Conservation (phyloP, 2,888 invertebrate species). For the Dynastes grantii region DNA sequence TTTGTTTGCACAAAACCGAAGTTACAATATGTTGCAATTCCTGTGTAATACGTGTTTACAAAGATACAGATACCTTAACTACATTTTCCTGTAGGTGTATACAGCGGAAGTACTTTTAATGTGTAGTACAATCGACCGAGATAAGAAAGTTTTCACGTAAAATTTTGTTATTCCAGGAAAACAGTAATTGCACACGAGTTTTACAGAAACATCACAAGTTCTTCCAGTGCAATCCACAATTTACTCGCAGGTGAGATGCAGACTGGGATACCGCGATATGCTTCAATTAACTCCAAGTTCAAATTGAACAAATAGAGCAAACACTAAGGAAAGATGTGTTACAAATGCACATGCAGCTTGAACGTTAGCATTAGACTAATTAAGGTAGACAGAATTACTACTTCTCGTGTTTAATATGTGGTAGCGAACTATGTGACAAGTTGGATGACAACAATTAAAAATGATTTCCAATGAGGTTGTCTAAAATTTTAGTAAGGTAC, state of each 20-base stretch:
- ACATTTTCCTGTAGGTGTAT: no score
- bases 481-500: not conserved
- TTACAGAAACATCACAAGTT: not conserved
- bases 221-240: not conserved
- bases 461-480: not conserved
- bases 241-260: slow-evolving; percentile 5
- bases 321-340: not conserved
- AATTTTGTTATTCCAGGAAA: no score
- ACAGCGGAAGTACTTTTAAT: no score
- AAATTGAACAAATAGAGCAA: slow-evolving; percentile 4
- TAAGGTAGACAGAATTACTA: slow-evolving; percentile 7
- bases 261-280: not conserved
- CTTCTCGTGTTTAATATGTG: not conserved
- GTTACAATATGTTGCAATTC: no score
- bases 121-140: no score
- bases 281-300: not conserved
- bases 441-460: not conserved
- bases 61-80: no score
- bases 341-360: not conserved
- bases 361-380: not conserved
- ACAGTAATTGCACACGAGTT: no score
- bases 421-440: not conserved
- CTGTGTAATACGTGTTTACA: no score
- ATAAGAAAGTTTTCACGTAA: no score
- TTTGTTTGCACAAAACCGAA: no score